Conservation (phyloP, 2,113 vertebrate genomes). For the Malurus melanocephalus region DNA sequence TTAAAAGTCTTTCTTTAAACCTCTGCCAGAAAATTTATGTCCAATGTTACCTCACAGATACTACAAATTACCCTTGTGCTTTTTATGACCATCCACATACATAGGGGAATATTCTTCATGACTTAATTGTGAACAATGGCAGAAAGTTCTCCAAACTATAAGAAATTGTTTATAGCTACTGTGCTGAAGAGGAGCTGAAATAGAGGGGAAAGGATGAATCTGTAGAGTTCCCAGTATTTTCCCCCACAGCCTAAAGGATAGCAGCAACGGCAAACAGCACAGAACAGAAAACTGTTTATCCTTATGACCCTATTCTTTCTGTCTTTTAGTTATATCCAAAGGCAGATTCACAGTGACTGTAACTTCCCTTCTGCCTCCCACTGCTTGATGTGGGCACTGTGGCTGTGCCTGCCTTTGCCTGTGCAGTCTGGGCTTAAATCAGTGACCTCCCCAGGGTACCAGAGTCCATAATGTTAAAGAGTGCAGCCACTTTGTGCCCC, state of each 20-base stretch:
- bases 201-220: rapidly evolving
- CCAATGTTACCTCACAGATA: rapidly evolving
- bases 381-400: background rate
- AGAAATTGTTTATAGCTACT: background rate
- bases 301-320: background rate
- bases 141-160: background rate
- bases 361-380: background rate
- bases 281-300: background rate
- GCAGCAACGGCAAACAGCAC: background rate
- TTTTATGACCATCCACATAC: background rate
- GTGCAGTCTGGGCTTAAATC: background rate
- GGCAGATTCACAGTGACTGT: background rate
- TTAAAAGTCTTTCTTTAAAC: background rate
- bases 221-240: background rate
- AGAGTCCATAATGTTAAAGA: background rate
- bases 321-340: background rate
- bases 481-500: background rate
- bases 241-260: background rate
- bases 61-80: background rate
- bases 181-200: rapidly evolving
- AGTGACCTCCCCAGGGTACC: background rate
- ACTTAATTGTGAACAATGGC: background rate
- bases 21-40: background rate
- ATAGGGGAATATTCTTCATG: background rate
- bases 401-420: background rate